These are phyloP conservation scores for Leptobrachium leishanense DNA, from an alignment of 2,113 vertebrate species.

Conservation along the genomic window DNA sequence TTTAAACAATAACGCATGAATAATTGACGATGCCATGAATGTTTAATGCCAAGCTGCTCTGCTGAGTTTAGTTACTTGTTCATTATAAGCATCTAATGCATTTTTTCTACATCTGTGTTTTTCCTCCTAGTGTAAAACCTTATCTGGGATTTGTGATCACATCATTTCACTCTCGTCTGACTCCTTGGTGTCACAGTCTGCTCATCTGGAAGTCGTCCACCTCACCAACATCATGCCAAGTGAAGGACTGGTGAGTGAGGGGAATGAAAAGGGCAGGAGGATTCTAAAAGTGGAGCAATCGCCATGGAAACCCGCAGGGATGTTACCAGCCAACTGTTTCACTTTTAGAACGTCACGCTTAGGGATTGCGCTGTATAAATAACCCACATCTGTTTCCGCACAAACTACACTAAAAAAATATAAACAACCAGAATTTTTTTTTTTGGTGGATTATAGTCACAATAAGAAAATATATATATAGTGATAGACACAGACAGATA, in stretches of 20 bases:
- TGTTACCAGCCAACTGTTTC: too few species aligned
- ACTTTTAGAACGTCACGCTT: too few species aligned
- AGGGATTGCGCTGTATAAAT: too few species aligned
- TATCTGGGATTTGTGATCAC: constrained; percentile 92
- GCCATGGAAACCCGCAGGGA: too few species aligned
- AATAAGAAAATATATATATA: too few species aligned
- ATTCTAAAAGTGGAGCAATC: too few species aligned
- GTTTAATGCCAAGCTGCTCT: constrained; percentile 13
- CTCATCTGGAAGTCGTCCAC: constrained; percentile 82
- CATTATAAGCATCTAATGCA: background rate
- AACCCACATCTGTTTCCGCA: too few species aligned
- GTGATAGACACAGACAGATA: too few species aligned
- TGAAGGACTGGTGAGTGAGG: constrained; percentile 80
- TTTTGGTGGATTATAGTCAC: too few species aligned
- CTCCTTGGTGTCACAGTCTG: constrained; percentile 82
- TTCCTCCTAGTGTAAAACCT: constrained; percentile 82
- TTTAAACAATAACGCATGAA: constrained; percentile 28
- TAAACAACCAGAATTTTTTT: too few species aligned
- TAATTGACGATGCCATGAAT: constrained; percentile 21
- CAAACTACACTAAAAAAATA: too few species aligned
- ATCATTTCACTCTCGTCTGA: constrained; percentile 90
- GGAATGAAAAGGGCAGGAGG: too few species aligned
- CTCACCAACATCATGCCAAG: constrained; percentile 85
- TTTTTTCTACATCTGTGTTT: constrained; percentile 35
- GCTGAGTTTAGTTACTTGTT: constrained; percentile 9